Evolutionary conservation across 2,888 invertebrate genomes (phyloP), one percentile per base, ranked within the genome.

Genomic region (Drosophila recens): DNA sequence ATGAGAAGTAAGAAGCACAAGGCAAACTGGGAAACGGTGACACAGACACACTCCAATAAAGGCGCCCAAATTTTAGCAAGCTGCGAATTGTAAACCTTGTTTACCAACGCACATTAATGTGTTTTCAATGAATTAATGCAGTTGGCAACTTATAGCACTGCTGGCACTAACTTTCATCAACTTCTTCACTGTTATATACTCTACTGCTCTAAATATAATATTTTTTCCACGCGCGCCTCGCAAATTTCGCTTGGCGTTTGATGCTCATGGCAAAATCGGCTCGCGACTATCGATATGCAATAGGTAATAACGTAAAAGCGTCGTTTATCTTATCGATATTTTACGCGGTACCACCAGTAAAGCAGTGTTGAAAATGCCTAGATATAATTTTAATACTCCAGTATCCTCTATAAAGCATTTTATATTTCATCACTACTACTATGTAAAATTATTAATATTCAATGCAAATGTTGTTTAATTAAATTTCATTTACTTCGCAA

Each of bases 191-290:
- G 58, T 40, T 67, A 69, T 75, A 51, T 17, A 42, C 42, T 57
- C 49, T 23, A 68, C 62, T 67, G 20, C 51, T 61, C 38, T 63
- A 62, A 75, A 51, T 61, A 53, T 45, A 76, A 67, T 63, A 56
- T 48, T 76, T 82, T 87, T 87, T 65, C 58, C 86, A 82, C 72
- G 86, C 82, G 84, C 86, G 88, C 88, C 67, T 76, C 64, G 86
- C 87, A 63, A 86, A 80, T 77, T 80, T 72, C 57, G 66, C 63
- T 75, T 70, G 45, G 73, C 73, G 38, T 84, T 80, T 67, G 68
- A 82, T 82, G 80, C 67, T 63, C 66, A 73, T 71, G 49, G 58
- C 52, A 53, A 56, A 68, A 68, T 62, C 51, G 51, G 30, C 15
- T 59, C 48, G 30, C 33, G 13, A 65, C 48, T 75, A 75, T 77